Conservation (phyloP, 1,140 invertebrate species). For the Drosophila tani region DNA sequence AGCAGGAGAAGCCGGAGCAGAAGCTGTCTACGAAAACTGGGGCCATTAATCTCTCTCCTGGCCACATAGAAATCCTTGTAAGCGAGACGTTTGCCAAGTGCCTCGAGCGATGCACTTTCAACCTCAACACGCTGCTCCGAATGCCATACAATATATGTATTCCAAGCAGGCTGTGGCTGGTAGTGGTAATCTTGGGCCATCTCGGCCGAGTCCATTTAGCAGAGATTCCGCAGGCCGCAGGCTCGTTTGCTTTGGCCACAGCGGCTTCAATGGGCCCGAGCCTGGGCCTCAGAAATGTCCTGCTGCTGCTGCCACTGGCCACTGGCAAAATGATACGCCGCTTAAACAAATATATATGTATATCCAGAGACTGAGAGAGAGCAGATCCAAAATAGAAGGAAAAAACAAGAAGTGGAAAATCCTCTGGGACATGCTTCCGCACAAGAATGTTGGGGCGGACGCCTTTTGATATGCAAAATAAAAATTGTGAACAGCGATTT, state of each 20-base stretch:
- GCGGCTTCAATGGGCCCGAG: constrained; percentile 52
- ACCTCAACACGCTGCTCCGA: constrained; percentile 31
- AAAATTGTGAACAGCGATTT: constrained; percentile 77
- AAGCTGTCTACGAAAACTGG: constrained; percentile 41
- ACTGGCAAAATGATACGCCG: constrained; percentile 34
- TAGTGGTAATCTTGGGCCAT: constrained; percentile 47
- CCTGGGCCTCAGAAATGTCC: constrained; percentile 37
- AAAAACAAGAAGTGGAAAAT: constrained; percentile 11
- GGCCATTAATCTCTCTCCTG: constrained; percentile 69
- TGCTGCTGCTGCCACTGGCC: constrained; percentile 16
- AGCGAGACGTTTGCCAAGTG: constrained; percentile 47
- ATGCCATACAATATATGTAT: background rate
- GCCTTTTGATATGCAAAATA: constrained; percentile 79
- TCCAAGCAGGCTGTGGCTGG: constrained; percentile 6
- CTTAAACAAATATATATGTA: constrained; percentile 55
- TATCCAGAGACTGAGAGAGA: constrained; percentile 17
- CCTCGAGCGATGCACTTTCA: constrained; percentile 43
- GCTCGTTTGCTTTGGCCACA: constrained; percentile 61
- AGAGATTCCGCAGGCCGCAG: constrained; percentile 43
- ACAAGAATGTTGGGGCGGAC: constrained; percentile 57
- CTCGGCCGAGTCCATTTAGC: constrained; percentile 54
- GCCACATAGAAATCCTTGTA: constrained; percentile 54
- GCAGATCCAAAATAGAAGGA: constrained; percentile 15
- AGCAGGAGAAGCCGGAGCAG: background rate
- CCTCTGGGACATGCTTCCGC: constrained; percentile 45